phyloP scores from a whole-genome alignment of 1,140 invertebrate species.

The Psilanteris sp. region DNA sequence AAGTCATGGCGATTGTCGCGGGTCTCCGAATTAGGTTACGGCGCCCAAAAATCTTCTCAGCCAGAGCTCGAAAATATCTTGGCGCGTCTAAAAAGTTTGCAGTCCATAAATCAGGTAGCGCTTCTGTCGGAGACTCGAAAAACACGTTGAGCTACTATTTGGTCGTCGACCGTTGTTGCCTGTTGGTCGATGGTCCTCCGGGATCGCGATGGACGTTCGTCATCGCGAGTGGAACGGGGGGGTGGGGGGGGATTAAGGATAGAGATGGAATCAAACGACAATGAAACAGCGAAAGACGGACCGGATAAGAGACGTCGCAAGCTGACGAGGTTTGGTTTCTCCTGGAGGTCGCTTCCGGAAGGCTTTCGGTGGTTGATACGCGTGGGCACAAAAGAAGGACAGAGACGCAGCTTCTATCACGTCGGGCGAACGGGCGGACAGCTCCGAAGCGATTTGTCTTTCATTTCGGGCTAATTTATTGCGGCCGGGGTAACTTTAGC shows the following conservation, averaged over 20 bases:
- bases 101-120: slow-evolving; percentile 38
- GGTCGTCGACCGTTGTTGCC: slow-evolving; percentile 1
- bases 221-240: slow-evolving; percentile 61
- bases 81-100: slow-evolving; percentile 26
- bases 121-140: slow-evolving; percentile 23
- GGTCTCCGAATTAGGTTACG: not conserved
- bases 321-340: slow-evolving; percentile 66
- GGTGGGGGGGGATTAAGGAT: slow-evolving; percentile 40
- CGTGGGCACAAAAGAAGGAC: slow-evolving; percentile 49
- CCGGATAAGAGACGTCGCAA: slow-evolving; percentile 53
- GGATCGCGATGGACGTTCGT: slow-evolving; percentile 69
- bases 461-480: slow-evolving; percentile 81
- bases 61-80: slow-evolving; percentile 11
- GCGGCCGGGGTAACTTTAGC: slow-evolving; percentile 64
- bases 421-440: slow-evolving; percentile 79
- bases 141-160: slow-evolving; percentile 7
- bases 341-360: slow-evolving; percentile 65
- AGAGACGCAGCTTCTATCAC: slow-evolving; percentile 75
- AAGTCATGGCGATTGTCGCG: too few species aligned
- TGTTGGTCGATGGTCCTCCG: slow-evolving; percentile 55
- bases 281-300: slow-evolving; percentile 22
- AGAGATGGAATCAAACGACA: slow-evolving; percentile 29
- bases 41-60: not conserved
- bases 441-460: slow-evolving; percentile 80
- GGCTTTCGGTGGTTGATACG: slow-evolving; percentile 56